Conservation (phyloP, 2,888 invertebrate species). For the Lepetodrilus schrolli region DNA sequence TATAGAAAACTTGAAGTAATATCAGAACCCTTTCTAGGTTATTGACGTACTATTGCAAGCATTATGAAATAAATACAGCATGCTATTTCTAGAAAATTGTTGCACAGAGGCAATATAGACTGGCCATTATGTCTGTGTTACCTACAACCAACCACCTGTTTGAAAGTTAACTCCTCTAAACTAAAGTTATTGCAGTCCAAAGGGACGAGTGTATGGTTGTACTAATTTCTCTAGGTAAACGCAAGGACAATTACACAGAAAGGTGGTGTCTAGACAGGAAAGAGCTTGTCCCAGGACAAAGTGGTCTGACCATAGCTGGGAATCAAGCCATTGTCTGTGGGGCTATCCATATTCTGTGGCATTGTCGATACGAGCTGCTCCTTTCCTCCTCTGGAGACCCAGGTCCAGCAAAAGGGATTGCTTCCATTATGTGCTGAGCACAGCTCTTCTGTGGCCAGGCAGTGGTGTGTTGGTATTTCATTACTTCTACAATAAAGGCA, state of each 20-base stretch:
- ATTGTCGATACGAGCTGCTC: not conserved
- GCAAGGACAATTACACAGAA: slow-evolving; percentile 13
- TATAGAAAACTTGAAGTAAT: too few relatives aligned
- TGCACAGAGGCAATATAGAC: too few relatives aligned
- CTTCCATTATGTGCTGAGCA: not conserved
- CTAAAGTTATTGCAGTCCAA: not conserved
- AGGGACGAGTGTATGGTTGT: not conserved
- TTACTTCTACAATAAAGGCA: not conserved
- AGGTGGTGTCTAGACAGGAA: not conserved
- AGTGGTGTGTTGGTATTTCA: not conserved
- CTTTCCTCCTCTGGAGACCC: not conserved
- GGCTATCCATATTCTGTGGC: not conserved
- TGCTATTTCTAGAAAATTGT: too few relatives aligned
- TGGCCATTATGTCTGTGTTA: too few relatives aligned
- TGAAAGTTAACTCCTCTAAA: not conserved
- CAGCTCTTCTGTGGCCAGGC: not conserved
- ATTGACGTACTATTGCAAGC: too few relatives aligned
- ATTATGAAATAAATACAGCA: too few relatives aligned
- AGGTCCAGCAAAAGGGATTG: not conserved
- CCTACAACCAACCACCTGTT: too few relatives aligned
- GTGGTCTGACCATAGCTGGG: too few relatives aligned
- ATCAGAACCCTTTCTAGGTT: too few relatives aligned
- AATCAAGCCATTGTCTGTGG: not conserved
- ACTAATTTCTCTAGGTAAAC: not conserved
- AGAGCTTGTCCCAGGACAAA: not conserved